Evolutionary conservation across 2,888 invertebrate species (phyloP).

Genomic region (Cheiracanthium punctorium): DNA sequence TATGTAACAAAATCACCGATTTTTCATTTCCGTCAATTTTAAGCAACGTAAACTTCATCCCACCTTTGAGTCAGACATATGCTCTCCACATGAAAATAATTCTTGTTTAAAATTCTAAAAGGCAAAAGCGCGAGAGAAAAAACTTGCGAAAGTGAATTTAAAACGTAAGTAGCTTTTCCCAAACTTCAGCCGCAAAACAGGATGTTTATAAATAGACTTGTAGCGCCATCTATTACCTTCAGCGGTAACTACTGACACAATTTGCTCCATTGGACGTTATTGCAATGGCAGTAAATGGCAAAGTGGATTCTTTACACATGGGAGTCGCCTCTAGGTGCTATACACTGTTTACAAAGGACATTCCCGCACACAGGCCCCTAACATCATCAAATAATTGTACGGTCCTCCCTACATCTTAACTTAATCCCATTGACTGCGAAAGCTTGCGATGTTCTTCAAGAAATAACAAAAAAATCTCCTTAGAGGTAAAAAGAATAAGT

Average conservation of each 20-base stretch:
- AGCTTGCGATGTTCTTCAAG: constrained; percentile 31
- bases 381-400: constrained; percentile 66
- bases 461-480: constrained; percentile 34
- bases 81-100: background rate
- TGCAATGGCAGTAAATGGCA: constrained; percentile 29
- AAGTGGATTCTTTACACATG: constrained; percentile 53
- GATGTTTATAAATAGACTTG: constrained; percentile 22
- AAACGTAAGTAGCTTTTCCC: background rate
- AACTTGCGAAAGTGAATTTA: background rate
- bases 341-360: constrained; percentile 65
- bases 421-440: constrained; percentile 60
- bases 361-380: constrained; percentile 52
- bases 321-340: constrained; percentile 56
- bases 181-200: constrained; percentile 17
- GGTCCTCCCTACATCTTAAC: constrained; percentile 40
- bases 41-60: too few relatives aligned
- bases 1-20: too few relatives aligned
- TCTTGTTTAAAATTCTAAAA: background rate
- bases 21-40: too few relatives aligned
- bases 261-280: constrained; percentile 31
- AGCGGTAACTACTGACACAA: constrained; percentile 37
- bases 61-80: too few relatives aligned
- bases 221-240: constrained; percentile 58
- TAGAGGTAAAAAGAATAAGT: constrained; percentile 27
- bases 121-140: background rate